Conservation (phyloP, 2,797 vertebrate species). For the Carapus acus region DNA sequence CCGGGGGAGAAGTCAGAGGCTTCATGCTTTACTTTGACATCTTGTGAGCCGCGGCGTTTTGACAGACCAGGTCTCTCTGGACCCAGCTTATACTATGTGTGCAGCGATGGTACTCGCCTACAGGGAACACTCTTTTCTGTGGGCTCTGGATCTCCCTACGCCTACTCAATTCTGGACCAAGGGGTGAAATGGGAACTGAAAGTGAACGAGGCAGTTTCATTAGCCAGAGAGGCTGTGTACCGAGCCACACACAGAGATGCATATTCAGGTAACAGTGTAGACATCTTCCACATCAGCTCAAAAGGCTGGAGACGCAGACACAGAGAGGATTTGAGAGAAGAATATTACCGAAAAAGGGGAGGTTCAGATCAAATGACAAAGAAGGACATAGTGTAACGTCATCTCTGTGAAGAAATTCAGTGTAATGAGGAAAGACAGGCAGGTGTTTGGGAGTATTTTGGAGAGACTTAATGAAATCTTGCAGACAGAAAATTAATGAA, state of each 20-base stretch:
- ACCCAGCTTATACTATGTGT: slow-evolving; percentile 77
- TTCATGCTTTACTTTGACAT: slow-evolving; percentile 5
- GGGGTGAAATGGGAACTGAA: slow-evolving; percentile 71
- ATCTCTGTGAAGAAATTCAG: slow-evolving; percentile 38
- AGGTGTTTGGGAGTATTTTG: slow-evolving; percentile 41
- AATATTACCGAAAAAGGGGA: slow-evolving; percentile 64
- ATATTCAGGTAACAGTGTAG: slow-evolving; percentile 80
- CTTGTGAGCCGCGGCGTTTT: neutral
- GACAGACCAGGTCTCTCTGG: slow-evolving; percentile 37
- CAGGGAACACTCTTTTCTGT: slow-evolving; percentile 76
- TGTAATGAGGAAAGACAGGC: slow-evolving; percentile 36
- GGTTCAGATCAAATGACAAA: slow-evolving; percentile 21
- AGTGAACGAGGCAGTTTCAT: slow-evolving; percentile 53
- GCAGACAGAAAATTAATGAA: slow-evolving; percentile 62
- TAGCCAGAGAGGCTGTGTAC: slow-evolving; percentile 77
- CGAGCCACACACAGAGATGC: slow-evolving; percentile 78
- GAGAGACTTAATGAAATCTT: slow-evolving; percentile 35
- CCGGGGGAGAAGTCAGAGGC: slow-evolving; percentile 27
- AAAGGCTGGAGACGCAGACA: slow-evolving; percentile 73
- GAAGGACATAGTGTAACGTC: slow-evolving; percentile 16
- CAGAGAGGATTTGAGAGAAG: slow-evolving; percentile 69
- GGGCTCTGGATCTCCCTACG: slow-evolving; percentile 82
- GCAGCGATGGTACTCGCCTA: slow-evolving; percentile 77
- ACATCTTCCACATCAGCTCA: slow-evolving; percentile 75
- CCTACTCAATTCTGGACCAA: slow-evolving; percentile 76